Percentiles rank a stretch among this genome's conserved stretches.
Evolutionary conservation across 1,140 invertebrate genomes (phyloP).

Genomic region (Chironomus striatipennis): DNA sequence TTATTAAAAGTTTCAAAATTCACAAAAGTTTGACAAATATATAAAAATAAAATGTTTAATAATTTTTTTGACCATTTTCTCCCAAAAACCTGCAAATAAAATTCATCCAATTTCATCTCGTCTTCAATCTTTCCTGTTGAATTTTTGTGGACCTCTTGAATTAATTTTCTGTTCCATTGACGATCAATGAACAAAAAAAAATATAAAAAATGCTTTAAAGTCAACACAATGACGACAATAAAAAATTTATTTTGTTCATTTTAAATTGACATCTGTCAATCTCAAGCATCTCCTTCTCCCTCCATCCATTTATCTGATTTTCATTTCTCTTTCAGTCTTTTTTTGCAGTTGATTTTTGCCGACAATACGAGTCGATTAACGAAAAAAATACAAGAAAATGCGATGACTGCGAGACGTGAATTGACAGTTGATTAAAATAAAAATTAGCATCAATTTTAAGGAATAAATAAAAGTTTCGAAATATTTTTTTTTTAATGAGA

Average conservation of each 20-base stretch:
- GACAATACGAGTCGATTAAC: slow-evolving; percentile 9
- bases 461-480: not conserved
- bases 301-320: slow-evolving; percentile 17
- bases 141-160: too few relatives aligned
- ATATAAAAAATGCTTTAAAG: too few relatives aligned
- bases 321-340: not conserved
- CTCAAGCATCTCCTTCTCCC: not conserved
- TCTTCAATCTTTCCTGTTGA: too few relatives aligned
- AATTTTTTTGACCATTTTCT: too few relatives aligned
- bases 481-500: slow-evolving; percentile 14
- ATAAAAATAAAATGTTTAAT: too few relatives aligned
- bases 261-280: slow-evolving; percentile 22
- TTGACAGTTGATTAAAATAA: slow-evolving; percentile 14
- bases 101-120: too few relatives aligned
- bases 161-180: too few relatives aligned
- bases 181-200: too few relatives aligned
- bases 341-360: not conserved
- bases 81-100: too few relatives aligned
- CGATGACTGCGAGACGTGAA: not conserved
- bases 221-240: too few relatives aligned
- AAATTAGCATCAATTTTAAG: slow-evolving; percentile 17
- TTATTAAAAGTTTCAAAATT: too few relatives aligned
- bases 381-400: not conserved
- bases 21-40: too few relatives aligned
- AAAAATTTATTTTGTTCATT: slow-evolving; percentile 21